Evolutionary conservation across 2,888 invertebrate genomes (phyloP).

Genomic region (Melieria crassipennis): DNA sequence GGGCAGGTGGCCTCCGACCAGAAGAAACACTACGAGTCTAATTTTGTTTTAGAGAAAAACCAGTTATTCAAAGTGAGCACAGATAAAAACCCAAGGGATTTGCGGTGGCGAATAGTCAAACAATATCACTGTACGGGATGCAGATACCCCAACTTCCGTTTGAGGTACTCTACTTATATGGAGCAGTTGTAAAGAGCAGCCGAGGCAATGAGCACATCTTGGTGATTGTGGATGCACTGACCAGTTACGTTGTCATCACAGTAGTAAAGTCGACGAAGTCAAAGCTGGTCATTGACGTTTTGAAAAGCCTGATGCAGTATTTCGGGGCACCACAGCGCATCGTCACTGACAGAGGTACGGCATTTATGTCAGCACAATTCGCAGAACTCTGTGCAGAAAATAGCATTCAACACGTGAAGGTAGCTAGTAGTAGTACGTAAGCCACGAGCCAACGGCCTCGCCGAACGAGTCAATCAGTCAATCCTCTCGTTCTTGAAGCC

Average conservation of each 20-base stretch:
- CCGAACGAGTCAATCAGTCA: neutral
- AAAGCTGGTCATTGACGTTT: slow-evolving; percentile 21
- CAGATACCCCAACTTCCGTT: slow-evolving; percentile 1
- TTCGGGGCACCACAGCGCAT: slow-evolving; percentile 22
- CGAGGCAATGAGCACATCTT: slow-evolving; percentile 13
- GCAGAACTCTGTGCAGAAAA: neutral
- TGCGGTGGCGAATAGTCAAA: slow-evolving; percentile 7
- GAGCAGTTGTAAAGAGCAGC: too few relatives aligned
- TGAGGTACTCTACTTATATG: neutral
- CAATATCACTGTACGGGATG: neutral
- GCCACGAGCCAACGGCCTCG: slow-evolving; percentile 1
- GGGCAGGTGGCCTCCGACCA: too few relatives aligned
- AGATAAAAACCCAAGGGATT: too few relatives aligned
- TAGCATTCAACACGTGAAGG: slow-evolving; percentile 21
- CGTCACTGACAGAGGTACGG: slow-evolving; percentile 25
- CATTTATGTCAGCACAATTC: neutral
- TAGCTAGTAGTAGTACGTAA: slow-evolving; percentile 24
- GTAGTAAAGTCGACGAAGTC: slow-evolving; percentile 24
- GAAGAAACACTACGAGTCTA: too few relatives aligned
- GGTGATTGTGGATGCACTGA: slow-evolving; percentile 17
- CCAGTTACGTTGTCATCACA: slow-evolving; percentile 13
- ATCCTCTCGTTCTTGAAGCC: neutral
- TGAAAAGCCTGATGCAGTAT: slow-evolving; percentile 10
- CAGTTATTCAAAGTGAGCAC: too few relatives aligned
- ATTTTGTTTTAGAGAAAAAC: too few relatives aligned